Evolutionary conservation across 2,888 invertebrate species (phyloP).

Genomic region (Silvanus unidentatus): DNA sequence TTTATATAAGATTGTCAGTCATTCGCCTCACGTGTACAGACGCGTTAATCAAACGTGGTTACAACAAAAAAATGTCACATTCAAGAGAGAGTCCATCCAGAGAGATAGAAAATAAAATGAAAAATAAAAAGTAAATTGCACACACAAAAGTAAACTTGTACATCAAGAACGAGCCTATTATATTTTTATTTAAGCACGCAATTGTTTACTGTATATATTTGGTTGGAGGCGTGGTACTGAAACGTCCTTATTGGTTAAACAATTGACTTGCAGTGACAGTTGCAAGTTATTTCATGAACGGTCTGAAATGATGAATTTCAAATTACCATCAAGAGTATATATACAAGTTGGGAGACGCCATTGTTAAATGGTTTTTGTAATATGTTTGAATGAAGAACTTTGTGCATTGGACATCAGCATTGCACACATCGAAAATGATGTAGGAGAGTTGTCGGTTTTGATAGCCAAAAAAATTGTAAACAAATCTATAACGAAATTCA

Average conservation of each 20-base stretch:
- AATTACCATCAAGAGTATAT: background rate
- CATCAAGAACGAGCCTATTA: conserved; percentile 20
- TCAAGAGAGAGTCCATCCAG: no score
- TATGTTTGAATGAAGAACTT: no score
- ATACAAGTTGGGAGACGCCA: background rate
- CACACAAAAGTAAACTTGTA: background rate
- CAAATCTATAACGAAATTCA: no score
- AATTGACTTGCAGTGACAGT: conserved; percentile 26
- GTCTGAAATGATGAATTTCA: conserved; percentile 1
- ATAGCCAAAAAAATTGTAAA: no score
- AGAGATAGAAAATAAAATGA: no score
- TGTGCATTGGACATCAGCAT: no score
- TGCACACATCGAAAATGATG: no score
- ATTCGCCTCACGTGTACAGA: conserved; percentile 21
- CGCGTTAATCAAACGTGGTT: conserved; percentile 17
- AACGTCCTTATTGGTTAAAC: conserved; percentile 33
- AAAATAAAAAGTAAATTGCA: background rate
- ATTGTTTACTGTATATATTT: conserved; percentile 33
- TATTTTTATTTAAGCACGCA: conserved; percentile 28
- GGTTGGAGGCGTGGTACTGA: conserved; percentile 31
- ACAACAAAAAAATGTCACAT: no score
- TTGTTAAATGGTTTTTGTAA: conserved; percentile 1
- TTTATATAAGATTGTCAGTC: conserved; percentile 19
- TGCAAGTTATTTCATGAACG: conserved; percentile 3
- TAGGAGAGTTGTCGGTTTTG: no score